Conservation (phyloP, 2,888 invertebrate species). For the Hydrotaea cyrtoneurina region DNA sequence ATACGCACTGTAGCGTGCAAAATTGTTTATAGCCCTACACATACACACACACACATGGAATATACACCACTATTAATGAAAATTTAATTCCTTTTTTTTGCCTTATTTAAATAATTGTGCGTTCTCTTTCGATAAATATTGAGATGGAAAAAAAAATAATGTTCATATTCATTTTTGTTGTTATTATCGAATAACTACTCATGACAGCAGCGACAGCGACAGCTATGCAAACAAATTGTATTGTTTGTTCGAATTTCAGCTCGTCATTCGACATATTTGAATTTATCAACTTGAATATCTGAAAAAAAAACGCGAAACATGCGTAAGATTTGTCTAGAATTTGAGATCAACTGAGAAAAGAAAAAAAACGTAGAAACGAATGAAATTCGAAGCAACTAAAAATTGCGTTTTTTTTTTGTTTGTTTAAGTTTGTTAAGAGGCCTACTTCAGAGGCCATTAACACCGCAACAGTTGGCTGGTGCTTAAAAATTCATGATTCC, state of each 20-base stretch:
- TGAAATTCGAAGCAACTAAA: not conserved
- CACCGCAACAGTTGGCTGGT: not conserved
- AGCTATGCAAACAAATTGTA: conserved; percentile 2
- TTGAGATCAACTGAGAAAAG: not conserved
- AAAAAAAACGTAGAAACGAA: too few relatives aligned
- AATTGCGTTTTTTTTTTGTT: not conserved
- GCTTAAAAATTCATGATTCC: not conserved
- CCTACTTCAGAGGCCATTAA: conserved; percentile 2
- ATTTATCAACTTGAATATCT: not conserved
- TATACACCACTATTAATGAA: not conserved
- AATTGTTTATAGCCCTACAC: not conserved
- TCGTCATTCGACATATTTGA: conserved; percentile 12
- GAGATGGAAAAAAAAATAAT: not conserved
- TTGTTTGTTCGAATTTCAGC: not conserved
- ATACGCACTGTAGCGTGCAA: conserved; percentile 40
- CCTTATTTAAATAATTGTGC: conserved; percentile 5
- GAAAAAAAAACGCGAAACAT: not conserved
- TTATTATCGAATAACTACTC: not conserved
- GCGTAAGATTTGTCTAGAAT: not conserved
- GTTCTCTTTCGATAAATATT: conserved; percentile 16
- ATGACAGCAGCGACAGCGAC: not conserved
- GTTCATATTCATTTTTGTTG: not conserved
- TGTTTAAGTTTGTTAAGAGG: not conserved
- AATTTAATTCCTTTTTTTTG: not conserved
- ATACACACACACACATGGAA: not conserved